These are phyloP conservation scores for Sphenopsis melanotis DNA, from an alignment of 2,797 vertebrate species.

Conservation along the genomic window DNA sequence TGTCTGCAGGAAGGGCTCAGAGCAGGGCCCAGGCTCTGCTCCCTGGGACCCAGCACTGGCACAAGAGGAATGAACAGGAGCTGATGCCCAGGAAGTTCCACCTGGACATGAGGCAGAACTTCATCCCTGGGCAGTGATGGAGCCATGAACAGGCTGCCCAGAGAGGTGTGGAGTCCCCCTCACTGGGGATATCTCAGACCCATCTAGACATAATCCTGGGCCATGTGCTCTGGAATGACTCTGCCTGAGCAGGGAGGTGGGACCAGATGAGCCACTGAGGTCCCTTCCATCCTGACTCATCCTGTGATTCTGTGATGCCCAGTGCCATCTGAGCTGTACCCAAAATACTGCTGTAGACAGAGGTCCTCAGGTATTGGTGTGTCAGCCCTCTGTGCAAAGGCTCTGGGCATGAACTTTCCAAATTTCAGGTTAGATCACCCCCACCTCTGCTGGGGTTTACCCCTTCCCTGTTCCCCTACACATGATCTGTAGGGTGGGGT, in stretches of 20 bases:
- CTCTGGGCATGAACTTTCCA: fast-evolving
- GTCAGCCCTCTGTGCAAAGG: not conserved
- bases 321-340: not conserved
- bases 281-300: not conserved
- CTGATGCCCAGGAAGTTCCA: not conserved
- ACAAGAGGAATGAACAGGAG: not conserved
- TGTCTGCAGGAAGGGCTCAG: not conserved
- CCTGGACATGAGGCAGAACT: not conserved
- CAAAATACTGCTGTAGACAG: not conserved
- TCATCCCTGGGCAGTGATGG: not conserved
- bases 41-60: not conserved
- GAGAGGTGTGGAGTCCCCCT: not conserved
- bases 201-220: not conserved
- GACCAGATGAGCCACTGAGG: not conserved
- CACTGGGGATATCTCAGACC: not conserved
- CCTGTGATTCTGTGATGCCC: not conserved
- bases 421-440: not conserved
- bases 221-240: not conserved
- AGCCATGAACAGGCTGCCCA: not conserved
- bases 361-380: not conserved
- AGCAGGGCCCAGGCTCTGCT: not conserved
- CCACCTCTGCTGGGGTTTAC: not conserved
- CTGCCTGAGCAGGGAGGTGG: not conserved
- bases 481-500: not conserved
- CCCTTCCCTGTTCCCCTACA: not conserved